A percentile compares a stretch with the other conserved stretches of the same genome.
Conservation (phyloP, 2,113 vertebrate species). For the Microcebus jonahi region DNA sequence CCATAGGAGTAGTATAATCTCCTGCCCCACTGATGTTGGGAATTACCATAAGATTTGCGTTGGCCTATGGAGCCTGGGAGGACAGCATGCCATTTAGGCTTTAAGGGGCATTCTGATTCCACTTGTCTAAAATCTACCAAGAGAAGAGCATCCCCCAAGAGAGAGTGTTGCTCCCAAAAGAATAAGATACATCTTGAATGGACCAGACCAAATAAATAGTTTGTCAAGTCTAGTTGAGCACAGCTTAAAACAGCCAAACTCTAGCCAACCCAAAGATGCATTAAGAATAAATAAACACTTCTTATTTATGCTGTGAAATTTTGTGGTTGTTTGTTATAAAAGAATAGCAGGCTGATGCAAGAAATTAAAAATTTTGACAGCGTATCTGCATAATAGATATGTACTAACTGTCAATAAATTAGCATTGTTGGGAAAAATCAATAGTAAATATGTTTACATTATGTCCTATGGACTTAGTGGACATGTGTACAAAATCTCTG, state of each 20-base stretch:
- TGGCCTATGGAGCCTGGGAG: not conserved
- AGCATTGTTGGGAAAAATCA: not conserved
- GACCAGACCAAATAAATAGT: not conserved
- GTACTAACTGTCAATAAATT: not conserved
- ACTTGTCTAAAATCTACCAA: not conserved
- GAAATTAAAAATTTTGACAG: not conserved
- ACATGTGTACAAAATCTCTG: not conserved
- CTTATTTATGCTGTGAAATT: not conserved
- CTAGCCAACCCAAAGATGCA: not conserved
- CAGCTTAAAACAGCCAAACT: not conserved
- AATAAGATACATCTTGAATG: not conserved
- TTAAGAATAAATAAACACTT: not conserved
- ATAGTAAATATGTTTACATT: not conserved
- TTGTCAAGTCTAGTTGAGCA: not conserved
- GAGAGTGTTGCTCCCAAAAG: not conserved
- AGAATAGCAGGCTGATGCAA: not conserved
- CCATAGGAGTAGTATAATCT: not conserved
- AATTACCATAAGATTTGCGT: not conserved
- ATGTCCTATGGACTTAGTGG: not conserved
- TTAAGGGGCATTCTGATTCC: not conserved
- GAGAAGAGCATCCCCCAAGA: not conserved
- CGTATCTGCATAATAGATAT: not conserved
- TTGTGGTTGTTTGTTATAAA: not conserved
- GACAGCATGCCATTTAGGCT: not conserved
- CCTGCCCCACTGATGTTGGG: accelerated